phyloP scores from a whole-genome alignment of 2,797 vertebrate genomes.

The Hafferia zeledoni region DNA sequence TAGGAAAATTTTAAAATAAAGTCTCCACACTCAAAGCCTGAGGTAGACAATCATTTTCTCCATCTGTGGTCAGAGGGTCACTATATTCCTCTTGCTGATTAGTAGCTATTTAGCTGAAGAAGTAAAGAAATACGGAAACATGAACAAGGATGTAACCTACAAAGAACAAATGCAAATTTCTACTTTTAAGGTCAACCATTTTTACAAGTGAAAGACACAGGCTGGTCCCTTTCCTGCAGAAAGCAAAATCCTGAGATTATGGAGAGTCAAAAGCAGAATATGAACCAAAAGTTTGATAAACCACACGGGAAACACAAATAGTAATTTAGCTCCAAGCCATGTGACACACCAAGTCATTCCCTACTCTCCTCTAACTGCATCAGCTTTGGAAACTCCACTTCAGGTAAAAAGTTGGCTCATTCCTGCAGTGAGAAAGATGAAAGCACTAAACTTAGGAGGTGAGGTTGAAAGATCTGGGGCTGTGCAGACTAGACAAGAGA shows the following conservation, averaged over 20 bases:
- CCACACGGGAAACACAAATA: accelerated
- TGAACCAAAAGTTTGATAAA: neutral
- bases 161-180: neutral
- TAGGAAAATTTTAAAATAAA: neutral
- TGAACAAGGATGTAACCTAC: neutral
- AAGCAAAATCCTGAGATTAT: neutral
- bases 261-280: neutral
- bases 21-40: neutral
- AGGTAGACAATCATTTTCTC: neutral
- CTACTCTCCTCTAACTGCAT: neutral
- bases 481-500: neutral
- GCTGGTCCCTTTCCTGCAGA: neutral
- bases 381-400: neutral
- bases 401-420: neutral
- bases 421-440: conserved; percentile 14
- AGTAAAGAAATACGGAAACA: neutral
- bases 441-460: neutral
- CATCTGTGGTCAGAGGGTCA: neutral
- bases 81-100: neutral
- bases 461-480: conserved; percentile 30
- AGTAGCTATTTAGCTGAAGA: neutral
- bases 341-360: neutral
- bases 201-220: neutral
- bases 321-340: neutral
- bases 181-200: neutral